These are phyloP conservation scores for Echinometra lucunter DNA, from an alignment of 53 echinoderm and acorn worm genomes.

Conservation along the genomic window DNA sequence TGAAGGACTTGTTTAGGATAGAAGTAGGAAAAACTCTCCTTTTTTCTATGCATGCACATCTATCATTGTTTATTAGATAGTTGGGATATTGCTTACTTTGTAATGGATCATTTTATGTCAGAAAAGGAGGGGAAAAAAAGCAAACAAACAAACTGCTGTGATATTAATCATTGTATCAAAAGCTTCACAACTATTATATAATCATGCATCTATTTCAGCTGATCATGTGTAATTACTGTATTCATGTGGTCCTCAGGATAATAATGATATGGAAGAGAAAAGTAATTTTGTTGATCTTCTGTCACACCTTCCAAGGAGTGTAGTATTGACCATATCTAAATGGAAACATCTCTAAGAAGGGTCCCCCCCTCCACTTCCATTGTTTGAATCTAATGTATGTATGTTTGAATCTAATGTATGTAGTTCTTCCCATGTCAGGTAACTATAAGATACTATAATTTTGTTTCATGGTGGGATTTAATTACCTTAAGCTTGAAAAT, in stretches of 20 bases:
- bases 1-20: not conserved
- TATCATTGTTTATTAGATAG: not conserved
- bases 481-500: not conserved
- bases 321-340: no score
- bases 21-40: not conserved
- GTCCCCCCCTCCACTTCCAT: no score
- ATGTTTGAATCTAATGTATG: no score
- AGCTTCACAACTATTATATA: not conserved
- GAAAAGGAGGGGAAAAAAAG: not conserved
- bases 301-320: no score
- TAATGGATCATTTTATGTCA: not conserved
- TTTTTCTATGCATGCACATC: slow-evolving; percentile 10
- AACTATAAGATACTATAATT: no score
- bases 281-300: no score
- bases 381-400: no score
- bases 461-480: no score
- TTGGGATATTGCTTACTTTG: not conserved
- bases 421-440: no score
- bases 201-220: not conserved
- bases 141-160: not conserved
- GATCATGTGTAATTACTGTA: not conserved
- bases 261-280: no score
- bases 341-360: no score
- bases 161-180: not conserved
- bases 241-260: not conserved